Evolutionary conservation across 1,140 invertebrate species (phyloP), one percentile per base, ranked within the genome.

Genomic region (Hyphantria cunea): DNA sequence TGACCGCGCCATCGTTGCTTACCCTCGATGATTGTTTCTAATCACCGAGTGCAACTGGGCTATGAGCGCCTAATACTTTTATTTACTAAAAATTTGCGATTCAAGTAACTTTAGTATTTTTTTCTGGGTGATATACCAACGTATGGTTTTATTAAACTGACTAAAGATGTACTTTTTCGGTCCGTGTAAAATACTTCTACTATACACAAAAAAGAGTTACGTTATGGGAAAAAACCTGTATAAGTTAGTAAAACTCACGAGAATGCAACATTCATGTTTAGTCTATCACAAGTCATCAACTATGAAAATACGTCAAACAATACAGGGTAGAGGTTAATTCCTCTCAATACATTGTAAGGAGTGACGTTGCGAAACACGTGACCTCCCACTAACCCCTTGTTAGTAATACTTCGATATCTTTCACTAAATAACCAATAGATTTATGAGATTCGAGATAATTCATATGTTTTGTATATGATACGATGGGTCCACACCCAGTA

Each of bases 301-400:
- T 39, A 49, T 58, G 55, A 48, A 48, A 58, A 49, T 42, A n/a
- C 45, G 9, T 31, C 55, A 49, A 33, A 58, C 55, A 58, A 58
- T 58, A 25, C 55, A 58, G 55, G 55, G 14, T 58, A 58, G 45
- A 58, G 55, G 55, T 58, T 58, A 58, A 58, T 58, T 13, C 55
- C 55, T 45, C 48, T 49, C 55, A 58, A 58, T 58, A 48, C 44
- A 39, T 37, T 58, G 45, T 49, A 13, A 0, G 32, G 15, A 49
- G 33, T 44, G 45, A 32, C 12, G 5, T 47, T n/a, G 54, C 9
- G 8, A 49, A 58, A 58, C 39, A 48, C 44, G 14, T 47, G 14
- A 32, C 55, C 55, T 25, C 15, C 34, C 13, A 13, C 5, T 44
- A 44, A 58, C 55, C 44, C 12, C 44, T 10, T 56, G 42, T 34